Percentiles rank a stretch among this genome's conserved stretches.
phyloP scores from a whole-genome alignment of 2,888 invertebrate genomes.

The Artemia sinica region DNA sequence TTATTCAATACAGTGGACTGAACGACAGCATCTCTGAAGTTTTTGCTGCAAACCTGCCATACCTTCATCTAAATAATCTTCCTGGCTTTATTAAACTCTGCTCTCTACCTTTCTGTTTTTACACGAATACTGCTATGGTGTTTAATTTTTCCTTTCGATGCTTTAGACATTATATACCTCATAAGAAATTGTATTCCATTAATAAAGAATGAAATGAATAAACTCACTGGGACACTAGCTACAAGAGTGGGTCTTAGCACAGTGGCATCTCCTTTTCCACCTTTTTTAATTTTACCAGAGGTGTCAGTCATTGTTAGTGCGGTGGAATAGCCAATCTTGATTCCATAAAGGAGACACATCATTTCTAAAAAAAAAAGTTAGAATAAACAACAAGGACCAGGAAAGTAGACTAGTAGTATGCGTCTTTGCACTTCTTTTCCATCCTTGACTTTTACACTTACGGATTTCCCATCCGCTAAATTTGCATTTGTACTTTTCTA shows the following conservation, averaged over 20 bases:
- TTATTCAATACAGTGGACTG: too few species aligned
- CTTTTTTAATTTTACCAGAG: slow-evolving; percentile 87
- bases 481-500: too few species aligned
- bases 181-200: slow-evolving; percentile 11
- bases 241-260: slow-evolving; percentile 80
- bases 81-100: too few species aligned
- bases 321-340: slow-evolving; percentile 88
- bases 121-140: neutral
- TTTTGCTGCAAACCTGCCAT: too few species aligned
- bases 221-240: slow-evolving; percentile 79
- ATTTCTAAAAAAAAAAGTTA: slow-evolving; percentile 34
- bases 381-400: neutral
- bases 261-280: slow-evolving; percentile 82
- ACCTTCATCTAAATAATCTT: too few species aligned
- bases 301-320: slow-evolving; percentile 79
- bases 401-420: too few species aligned
- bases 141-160: neutral
- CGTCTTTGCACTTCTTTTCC: too few species aligned
- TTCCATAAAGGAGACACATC: slow-evolving; percentile 62
- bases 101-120: too few species aligned
- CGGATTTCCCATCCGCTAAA: too few species aligned
- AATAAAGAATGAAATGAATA: neutral
- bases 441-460: too few species aligned
- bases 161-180: neutral
- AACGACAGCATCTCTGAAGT: too few species aligned